phyloP scores from a whole-genome alignment of 2,113 vertebrate species.

The Psettodes erumei region DNA sequence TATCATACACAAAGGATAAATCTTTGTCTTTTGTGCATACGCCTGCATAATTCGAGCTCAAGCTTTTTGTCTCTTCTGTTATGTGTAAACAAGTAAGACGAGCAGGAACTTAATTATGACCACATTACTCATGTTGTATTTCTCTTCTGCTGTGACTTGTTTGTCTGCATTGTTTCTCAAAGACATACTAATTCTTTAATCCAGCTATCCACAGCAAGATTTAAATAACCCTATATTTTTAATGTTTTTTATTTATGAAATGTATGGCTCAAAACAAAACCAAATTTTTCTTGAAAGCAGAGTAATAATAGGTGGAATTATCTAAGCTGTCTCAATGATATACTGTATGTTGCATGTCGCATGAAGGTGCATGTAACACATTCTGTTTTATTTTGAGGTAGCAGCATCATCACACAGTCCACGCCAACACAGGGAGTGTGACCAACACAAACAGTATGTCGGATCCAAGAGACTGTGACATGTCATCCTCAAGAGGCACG shows the following conservation, averaged over 20 bases:
- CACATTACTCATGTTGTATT: slow-evolving; percentile 66
- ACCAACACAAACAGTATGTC: slow-evolving; percentile 43
- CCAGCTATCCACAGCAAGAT: slow-evolving; percentile 18
- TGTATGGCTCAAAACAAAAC: background rate
- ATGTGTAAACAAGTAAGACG: slow-evolving; percentile 58
- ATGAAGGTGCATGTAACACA: background rate
- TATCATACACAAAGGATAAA: slow-evolving; percentile 66
- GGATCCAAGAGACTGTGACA: slow-evolving; percentile 57
- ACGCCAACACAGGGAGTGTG: slow-evolving; percentile 11
- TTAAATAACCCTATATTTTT: slow-evolving; percentile 28
- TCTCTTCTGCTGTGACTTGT: slow-evolving; percentile 44
- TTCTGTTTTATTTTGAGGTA: slow-evolving; percentile 22
- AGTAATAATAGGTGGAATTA: background rate
- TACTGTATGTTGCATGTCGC: background rate
- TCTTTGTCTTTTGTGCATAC: slow-evolving; percentile 65
- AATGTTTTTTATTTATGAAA: slow-evolving; percentile 9
- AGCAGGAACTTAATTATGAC: slow-evolving; percentile 69
- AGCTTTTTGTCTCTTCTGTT: slow-evolving; percentile 40
- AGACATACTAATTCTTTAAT: slow-evolving; percentile 32
- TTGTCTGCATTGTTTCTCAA: slow-evolving; percentile 42
- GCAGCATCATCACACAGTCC: slow-evolving; percentile 9
- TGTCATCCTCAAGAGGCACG: slow-evolving; percentile 45
- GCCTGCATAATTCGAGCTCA: slow-evolving; percentile 52
- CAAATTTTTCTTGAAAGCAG: background rate
- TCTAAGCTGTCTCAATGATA: background rate